Base-by-base conservation (phyloP, 1,140 invertebrate genomes). In the Eriocheir sinensis region DNA sequence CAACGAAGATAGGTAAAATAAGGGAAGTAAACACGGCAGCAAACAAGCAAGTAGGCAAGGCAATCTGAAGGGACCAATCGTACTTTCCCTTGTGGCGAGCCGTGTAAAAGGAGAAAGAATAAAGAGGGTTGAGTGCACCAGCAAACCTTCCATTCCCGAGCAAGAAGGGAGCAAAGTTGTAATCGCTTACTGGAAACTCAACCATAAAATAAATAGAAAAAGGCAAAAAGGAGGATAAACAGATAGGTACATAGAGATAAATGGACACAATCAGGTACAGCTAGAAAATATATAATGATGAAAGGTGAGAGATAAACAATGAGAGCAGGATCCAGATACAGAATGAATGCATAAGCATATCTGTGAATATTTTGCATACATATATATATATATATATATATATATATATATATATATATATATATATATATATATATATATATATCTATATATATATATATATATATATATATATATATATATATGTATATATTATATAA, bases 351-450 rank as follows among this genome's bases (percentile, higher is more conserved):
- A 85, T 34, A 85, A 32, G 40, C 30, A 85, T 36, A 85, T 21
- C 34, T 36, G 40, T 21, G 40, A 36, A 88, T 41, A 40, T 36
- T 38, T 27, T 41, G 34, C 38, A 3, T 36, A 32, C 12, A 32
- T 85, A 85, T 85, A 32, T 32, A 32, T 85, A 81, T 81, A 81
- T 81, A 81, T 81, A 81, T 81, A 81, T 81, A 81, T 81, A 81
- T 81, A 81, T 81, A 81, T 81, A 81, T 81, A 81, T 81, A 81
- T 81, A 81, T 81, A 81, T 81, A 81, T 81, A 81, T 81, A 81
- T 81, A 81, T 81, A 81, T 81, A 81, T 81, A 81, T 81, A 81
- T 81, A 81, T 81, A 81, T 81, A 81, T 81, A 81, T 81, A 81
- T 81, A 81, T 81, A 81, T 81, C 3, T 30, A n/a, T n/a, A n/a